Base-by-base conservation (phyloP, 2,113 vertebrate genomes). In the Pterophyllum scalare region DNA sequence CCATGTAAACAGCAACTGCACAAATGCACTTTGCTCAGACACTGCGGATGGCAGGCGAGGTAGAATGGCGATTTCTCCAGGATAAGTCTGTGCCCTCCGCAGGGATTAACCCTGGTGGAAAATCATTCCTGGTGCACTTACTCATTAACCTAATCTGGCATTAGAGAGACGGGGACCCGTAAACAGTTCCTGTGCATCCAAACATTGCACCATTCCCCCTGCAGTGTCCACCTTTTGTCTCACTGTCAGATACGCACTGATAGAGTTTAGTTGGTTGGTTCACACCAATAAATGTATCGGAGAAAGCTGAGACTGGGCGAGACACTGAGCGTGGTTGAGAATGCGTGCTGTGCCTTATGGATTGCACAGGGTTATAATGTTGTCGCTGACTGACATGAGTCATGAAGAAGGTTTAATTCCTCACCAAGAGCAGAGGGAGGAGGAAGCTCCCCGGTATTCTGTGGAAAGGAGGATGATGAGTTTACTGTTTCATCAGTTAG, bases 261-360 rank as follows among this genome's bases (percentile, higher is more conserved):
- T 7, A 28, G 3, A 56, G 74, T 17, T 15, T 52, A 3, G 49
- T 75, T 75, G 3, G 22, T 19, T n/a, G n/a, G 80, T 43, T 59
- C 20, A 75, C 74, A 83, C 72, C 57, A 62, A 9, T n/a, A 72
- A 26, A 61, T 56, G 15, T 1, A 35, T 38, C 38, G 0, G 31
- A 59, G 0, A 28, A 35, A 86, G 59, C 49, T 80, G 54, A 65
- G 76, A 80, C 58, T 26, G 59, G 93, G 92, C 80, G 91, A 89
- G 92, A 77, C 84, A 52, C 90, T 87, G 89, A 94, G 92, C 2
- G 85, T 93, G 92, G 94, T 92, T 94, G 93, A 94, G 93, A 91
- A 79, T 78, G 89, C 0, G 80, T 75, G 78, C 89, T 22, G 91
- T 93, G 92, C 92, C 91, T 93, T 93, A 67, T 12, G 7, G 88